Evolutionary conservation across 2,113 vertebrate species (phyloP).

Genomic region (Thunnus maccoyii): DNA sequence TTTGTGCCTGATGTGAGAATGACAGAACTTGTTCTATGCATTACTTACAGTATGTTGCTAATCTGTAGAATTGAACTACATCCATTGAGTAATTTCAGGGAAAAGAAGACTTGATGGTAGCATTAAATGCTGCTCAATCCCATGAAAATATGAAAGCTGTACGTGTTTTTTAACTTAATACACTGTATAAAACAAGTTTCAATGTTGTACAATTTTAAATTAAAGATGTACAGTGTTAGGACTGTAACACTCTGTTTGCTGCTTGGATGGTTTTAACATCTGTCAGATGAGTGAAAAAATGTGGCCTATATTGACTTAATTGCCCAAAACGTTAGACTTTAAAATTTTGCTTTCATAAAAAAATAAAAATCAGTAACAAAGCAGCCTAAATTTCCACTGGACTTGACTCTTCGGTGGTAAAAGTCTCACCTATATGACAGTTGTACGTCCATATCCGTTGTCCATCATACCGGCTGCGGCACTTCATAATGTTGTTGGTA

Average conservation of each 20-base stretch:
- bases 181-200: background rate
- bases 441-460: constrained; percentile 95
- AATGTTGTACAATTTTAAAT: background rate
- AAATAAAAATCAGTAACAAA: background rate
- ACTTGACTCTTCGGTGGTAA: background rate
- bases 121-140: background rate
- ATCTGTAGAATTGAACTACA: background rate
- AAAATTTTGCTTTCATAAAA: background rate
- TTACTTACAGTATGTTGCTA: too few relatives aligned
- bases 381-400: background rate
- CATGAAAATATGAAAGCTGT: background rate
- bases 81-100: background rate
- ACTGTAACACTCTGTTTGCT: background rate
- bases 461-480: constrained; percentile 91
- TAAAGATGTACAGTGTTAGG: too few relatives aligned
- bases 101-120: background rate
- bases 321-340: too few relatives aligned
- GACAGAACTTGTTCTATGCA: background rate
- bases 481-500: constrained; percentile 96
- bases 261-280: too few relatives aligned
- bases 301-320: too few relatives aligned
- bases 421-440: constrained; percentile 92
- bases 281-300: background rate
- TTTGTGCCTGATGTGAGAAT: constrained; percentile 16
- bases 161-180: background rate